phyloP scores from a whole-genome alignment of 1,140 invertebrate genomes.

The Drosophila ogumai region DNA sequence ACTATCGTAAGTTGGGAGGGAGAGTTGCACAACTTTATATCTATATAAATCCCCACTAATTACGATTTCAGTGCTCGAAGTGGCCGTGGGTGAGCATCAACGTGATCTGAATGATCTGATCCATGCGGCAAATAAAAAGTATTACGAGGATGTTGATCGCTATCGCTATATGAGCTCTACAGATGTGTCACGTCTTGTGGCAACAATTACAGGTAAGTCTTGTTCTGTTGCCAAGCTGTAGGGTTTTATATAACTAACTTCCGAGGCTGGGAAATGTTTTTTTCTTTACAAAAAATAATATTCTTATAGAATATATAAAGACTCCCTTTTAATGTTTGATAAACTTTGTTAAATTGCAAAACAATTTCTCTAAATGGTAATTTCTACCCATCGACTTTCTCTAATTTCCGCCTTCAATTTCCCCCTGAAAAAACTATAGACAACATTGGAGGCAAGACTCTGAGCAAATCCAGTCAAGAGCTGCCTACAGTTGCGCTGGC shows the following conservation, averaged over 20 bases:
- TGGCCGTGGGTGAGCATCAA: conserved; percentile 91
- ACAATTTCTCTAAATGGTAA: not conserved
- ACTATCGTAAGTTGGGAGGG: conserved; percentile 87
- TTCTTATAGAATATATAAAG: too few relatives aligned
- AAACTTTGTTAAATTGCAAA: not conserved
- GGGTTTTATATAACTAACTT: not conserved
- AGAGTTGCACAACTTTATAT: not conserved
- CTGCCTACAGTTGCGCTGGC: conserved; percentile 41
- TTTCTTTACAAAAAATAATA: too few relatives aligned
- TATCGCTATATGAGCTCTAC: conserved; percentile 47
- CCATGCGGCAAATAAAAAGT: conserved; percentile 86
- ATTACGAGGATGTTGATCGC: conserved; percentile 85
- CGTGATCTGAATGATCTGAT: conserved; percentile 87
- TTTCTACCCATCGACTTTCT: conserved; percentile 18
- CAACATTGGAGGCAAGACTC: conserved; percentile 52
- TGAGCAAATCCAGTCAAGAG: conserved; percentile 40
- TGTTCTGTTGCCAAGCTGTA: conserved; percentile 33
- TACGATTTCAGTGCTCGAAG: conserved; percentile 89
- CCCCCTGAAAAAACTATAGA: conserved; percentile 27
- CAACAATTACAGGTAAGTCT: conserved; percentile 76
- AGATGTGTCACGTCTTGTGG: conserved; percentile 60
- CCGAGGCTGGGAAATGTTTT: too few relatives aligned
- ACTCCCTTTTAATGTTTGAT: not conserved
- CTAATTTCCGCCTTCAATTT: not conserved
- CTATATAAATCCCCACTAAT: conserved; percentile 1